A percentile compares a stretch with the other conserved stretches of the same genome.
Conservation (phyloP, 2,797 vertebrate species). For the Darevskia mixta region DNA sequence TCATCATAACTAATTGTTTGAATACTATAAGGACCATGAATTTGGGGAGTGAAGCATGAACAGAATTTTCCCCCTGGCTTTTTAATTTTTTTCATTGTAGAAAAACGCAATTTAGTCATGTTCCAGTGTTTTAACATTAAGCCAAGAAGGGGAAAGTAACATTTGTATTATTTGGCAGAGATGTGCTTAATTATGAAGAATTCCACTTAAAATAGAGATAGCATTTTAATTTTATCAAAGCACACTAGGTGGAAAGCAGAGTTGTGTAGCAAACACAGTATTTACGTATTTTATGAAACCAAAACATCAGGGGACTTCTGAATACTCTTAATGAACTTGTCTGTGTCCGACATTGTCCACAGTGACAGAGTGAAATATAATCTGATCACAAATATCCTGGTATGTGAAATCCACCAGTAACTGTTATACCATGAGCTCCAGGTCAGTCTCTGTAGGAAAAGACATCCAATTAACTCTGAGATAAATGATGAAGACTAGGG, state of each 20-base stretch:
- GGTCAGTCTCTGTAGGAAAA: slow-evolving; percentile 47
- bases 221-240: slow-evolving; percentile 51
- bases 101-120: slow-evolving; percentile 29
- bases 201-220: slow-evolving; percentile 31
- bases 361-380: slow-evolving; percentile 34
- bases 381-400: slow-evolving; percentile 29
- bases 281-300: slow-evolving; percentile 10
- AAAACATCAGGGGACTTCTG: slow-evolving; percentile 25
- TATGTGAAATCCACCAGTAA: neutral
- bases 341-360: slow-evolving; percentile 10
- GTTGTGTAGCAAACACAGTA: neutral
- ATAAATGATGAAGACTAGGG: neutral
- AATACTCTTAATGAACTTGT: slow-evolving; percentile 14
- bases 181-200: slow-evolving; percentile 49
- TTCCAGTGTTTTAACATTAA: slow-evolving; percentile 50
- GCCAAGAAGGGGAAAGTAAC: slow-evolving; percentile 47
- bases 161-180: slow-evolving; percentile 54
- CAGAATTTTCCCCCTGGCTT: slow-evolving; percentile 6
- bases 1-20: neutral
- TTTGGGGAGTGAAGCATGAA: slow-evolving; percentile 13
- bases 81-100: slow-evolving; percentile 22
- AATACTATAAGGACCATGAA: neutral
- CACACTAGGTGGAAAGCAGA: neutral
- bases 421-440: slow-evolving; percentile 37
- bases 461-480: slow-evolving; percentile 47